Evolutionary conservation across 1,140 invertebrate species (phyloP), one percentile per base, ranked within the genome.

Genomic region (Aphaenogaster floridana): DNA sequence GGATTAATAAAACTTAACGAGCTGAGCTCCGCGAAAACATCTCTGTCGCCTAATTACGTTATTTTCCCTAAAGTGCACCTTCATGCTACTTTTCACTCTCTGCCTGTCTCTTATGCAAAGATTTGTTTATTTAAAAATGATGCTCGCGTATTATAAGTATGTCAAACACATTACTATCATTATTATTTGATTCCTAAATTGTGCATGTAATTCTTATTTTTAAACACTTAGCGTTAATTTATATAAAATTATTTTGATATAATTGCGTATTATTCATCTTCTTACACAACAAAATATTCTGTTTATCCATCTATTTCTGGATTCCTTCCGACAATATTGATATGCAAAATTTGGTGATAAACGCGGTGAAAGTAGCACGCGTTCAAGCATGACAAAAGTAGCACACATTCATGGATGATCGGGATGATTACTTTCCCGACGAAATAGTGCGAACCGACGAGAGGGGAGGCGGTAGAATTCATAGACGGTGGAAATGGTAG

Each of bases 1-100:
- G 71, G 77, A 91, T 91, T 91, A 91, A 91, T 91, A 87, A 88
- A 88, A 91, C 64, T 86, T 91, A 89, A 92, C 68, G 83, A 91
- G 74, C 89, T 77, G 59, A 66, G 50, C 72, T 61, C 72, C 72
- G 28, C 34, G 61, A 48, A 91, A 77, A 72, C 72, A 92, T 69
- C 21, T 50, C 42, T 91, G 71, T 86, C 36, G 64, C 64, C 78
- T 83, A 91, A 92, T 92, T 92, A 92, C 78, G 86, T 88, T 92
- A 90, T 92, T 91, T 91, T 80, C 87, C 85, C 71, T 50, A 28
- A 71, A 86, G 57, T 77, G 42, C 85, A 52, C 7, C 68, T 86
- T 61, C 84, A 71, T 64, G 28, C 28, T 28, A 28, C 28, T 50
- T 63, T 66, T 72, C 71, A 85, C 59, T 64, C 76, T 72, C n/a